Evolutionary conservation across 1,140 invertebrate genomes (phyloP), one percentile per base, ranked within the genome.

Genomic region (Megathymus violae): DNA sequence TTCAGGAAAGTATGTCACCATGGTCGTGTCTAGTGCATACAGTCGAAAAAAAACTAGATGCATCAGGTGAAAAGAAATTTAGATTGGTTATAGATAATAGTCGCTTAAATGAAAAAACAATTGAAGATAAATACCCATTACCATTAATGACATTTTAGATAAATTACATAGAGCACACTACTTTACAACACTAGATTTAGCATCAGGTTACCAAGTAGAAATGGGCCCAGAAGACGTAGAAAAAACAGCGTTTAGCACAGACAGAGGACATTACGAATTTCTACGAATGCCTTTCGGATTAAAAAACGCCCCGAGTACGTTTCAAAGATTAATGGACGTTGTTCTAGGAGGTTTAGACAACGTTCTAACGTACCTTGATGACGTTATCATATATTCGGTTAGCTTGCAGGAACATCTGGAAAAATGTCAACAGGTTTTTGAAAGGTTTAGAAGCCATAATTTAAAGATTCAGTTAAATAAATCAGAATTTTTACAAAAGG

Each of bases 121-220:
- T 31, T 9, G 27, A 31, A 9, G 27, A 31, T 10, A 31, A 31
- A 31, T 31, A 31, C 7, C 27, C 27, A 9, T 9, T 31, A 31
- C 27, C 27, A 31, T 31, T 1, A 31, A 31, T 31, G 27, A 31
- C 7, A 31, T 31, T 31, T 10, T 31, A 9, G 27, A 31, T 31
- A 31, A 7, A 31, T 31, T 31, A 31, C 58, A 61, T 7, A 69
- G 67, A 1, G 64, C 59, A 0, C 36, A 62, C 22, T 84, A 71
- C 31, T 77, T 85, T 11, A 65, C 71, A 0, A 75, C 74, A 0
- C 7, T 52, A 3, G 85, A 86, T 73, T 62, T 92, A 10, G 70
- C 59, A 3, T 81, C 71, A 31, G 93, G 92, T 1, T 69, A 86
- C 68, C 92, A 93, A 63, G 75, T 93, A 4, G 59, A 71, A 14